Percentiles rank a stretch among this genome's conserved stretches.
Evolutionary conservation across 2,797 vertebrate species (phyloP).

Genomic region (Malacoctenus gilli): DNA sequence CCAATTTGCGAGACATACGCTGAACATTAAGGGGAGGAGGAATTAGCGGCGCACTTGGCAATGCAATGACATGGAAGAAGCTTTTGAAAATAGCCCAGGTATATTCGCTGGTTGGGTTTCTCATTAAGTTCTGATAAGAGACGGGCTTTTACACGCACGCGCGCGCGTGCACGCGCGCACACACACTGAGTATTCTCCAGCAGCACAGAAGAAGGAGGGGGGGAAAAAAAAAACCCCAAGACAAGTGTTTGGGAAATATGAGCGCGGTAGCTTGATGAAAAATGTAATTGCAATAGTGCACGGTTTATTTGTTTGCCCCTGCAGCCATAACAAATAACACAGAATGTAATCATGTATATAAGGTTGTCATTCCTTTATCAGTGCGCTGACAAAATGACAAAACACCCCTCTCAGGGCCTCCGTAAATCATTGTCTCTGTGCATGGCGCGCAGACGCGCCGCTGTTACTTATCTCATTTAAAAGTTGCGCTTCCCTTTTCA

Average conservation of each 20-base stretch:
- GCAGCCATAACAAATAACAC: slow-evolving; percentile 77
- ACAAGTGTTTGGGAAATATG: slow-evolving; percentile 70
- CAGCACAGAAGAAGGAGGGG: slow-evolving; percentile 31
- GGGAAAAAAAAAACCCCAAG: slow-evolving; percentile 43
- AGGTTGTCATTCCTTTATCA: slow-evolving; percentile 79
- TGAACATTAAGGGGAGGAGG: slow-evolving; percentile 74
- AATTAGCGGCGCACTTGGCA: slow-evolving; percentile 81
- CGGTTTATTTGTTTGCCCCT: slow-evolving; percentile 78
- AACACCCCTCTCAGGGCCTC: slow-evolving; percentile 71
- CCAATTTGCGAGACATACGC: slow-evolving; percentile 82
- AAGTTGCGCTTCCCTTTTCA: slow-evolving; percentile 60
- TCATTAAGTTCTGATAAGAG: slow-evolving; percentile 71
- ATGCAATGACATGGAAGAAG: slow-evolving; percentile 70
- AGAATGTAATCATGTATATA: slow-evolving; percentile 79
- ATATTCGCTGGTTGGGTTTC: slow-evolving; percentile 69
- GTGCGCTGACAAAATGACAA: slow-evolving; percentile 76
- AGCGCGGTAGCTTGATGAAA: slow-evolving; percentile 72
- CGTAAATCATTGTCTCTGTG: slow-evolving; percentile 69
- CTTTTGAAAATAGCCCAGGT: slow-evolving; percentile 77
- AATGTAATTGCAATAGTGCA: slow-evolving; percentile 76
- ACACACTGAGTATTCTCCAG: slow-evolving; percentile 56
- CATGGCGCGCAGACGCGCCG: slow-evolving; percentile 43
- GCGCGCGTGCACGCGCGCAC: no score
- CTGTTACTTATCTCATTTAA: slow-evolving; percentile 73
- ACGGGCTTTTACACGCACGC: slow-evolving; percentile 50